phyloP scores from a whole-genome alignment of 2,113 vertebrate genomes.

The Pseudorhombus dupliciocellatus region DNA sequence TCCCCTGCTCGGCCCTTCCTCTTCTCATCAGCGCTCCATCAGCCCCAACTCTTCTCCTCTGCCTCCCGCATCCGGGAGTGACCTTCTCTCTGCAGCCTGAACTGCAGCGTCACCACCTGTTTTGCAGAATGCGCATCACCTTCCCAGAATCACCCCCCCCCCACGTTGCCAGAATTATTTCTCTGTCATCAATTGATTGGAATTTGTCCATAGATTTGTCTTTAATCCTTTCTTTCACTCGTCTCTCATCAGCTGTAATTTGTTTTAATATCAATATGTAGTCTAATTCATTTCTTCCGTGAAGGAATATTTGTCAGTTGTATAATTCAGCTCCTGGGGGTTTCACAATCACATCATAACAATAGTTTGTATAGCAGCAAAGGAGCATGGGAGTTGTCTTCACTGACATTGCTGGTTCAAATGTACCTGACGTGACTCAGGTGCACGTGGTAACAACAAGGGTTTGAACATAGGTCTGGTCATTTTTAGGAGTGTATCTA shows the following conservation, averaged over 20 bases:
- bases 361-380: too few relatives aligned
- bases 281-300: too few relatives aligned
- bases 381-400: too few relatives aligned
- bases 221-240: neutral
- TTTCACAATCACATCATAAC: too few relatives aligned
- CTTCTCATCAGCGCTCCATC: conserved; percentile 52
- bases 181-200: neutral
- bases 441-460: too few relatives aligned
- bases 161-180: neutral
- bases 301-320: too few relatives aligned
- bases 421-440: too few relatives aligned
- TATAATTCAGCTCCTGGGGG: too few relatives aligned
- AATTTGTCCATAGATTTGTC: neutral
- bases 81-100: conserved; percentile 33
- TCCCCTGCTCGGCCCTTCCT: conserved; percentile 44
- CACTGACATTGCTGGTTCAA: too few relatives aligned
- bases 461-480: too few relatives aligned
- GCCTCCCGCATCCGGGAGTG: conserved; percentile 44
- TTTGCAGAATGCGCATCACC: neutral
- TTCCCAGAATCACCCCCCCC: neutral
- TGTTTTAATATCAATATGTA: too few relatives aligned
- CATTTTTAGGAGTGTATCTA: too few relatives aligned
- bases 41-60: conserved; percentile 33
- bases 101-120: conserved; percentile 11
- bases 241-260: neutral